Evolutionary conservation across 2,888 invertebrate species (phyloP).

Genomic region (Nasonia oneida): DNA sequence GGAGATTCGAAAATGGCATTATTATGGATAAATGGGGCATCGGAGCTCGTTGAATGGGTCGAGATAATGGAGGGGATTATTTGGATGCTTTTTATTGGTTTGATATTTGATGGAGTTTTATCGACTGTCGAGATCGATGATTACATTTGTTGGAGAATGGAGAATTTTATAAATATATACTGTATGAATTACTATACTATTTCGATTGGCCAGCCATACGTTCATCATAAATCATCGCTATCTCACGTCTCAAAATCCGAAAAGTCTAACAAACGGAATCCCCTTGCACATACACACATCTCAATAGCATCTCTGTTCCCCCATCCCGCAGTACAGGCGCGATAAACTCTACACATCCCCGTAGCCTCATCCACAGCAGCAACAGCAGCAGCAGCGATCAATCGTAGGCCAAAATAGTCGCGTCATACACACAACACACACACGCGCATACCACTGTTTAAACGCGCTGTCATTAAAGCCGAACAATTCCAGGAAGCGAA

Average conservation of each 20-base stretch:
- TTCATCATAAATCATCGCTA: not conserved
- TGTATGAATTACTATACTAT: no score
- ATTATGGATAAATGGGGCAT: not conserved
- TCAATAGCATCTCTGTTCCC: not conserved
- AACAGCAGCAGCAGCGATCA: not conserved
- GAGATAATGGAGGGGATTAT: not conserved
- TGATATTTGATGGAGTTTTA: not conserved
- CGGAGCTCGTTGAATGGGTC: not conserved
- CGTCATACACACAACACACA: not conserved
- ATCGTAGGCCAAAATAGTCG: slow-evolving; percentile 19
- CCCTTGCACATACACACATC: not conserved
- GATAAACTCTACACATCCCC: not conserved
- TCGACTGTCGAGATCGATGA: not conserved
- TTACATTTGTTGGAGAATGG: not conserved
- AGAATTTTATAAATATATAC: no score
- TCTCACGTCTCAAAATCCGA: not conserved
- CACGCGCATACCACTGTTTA: not conserved
- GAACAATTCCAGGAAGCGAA: slow-evolving; percentile 55
- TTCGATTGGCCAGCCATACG: not conserved
- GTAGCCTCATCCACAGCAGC: not conserved
- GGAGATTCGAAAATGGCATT: not conserved
- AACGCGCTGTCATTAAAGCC: slow-evolving; percentile 16
- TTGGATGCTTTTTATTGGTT: not conserved
- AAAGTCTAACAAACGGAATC: not conserved
- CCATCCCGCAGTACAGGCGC: not conserved